These are phyloP conservation scores for Armadillidium nasatum DNA, from an alignment of 1,140 invertebrate genomes.

Conservation along the genomic window DNA sequence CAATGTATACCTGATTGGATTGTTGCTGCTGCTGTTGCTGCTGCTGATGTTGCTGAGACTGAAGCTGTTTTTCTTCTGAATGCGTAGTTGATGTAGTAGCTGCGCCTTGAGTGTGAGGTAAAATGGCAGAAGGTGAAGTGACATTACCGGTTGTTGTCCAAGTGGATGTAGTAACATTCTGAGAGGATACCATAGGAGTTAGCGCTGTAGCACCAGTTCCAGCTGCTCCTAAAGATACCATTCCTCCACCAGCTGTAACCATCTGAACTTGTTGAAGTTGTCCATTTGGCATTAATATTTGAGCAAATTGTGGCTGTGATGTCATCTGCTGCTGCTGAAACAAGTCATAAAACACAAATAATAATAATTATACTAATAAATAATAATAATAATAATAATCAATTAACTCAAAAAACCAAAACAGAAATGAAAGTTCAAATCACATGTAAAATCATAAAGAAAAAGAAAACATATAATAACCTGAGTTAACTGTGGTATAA, in stretches of 20 bases:
- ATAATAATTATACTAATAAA: too few species aligned
- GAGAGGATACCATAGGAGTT: conserved; percentile 29
- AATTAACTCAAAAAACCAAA: too few species aligned
- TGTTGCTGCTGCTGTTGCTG: conserved; percentile 37
- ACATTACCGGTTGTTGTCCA: conserved; percentile 44
- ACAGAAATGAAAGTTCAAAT: too few species aligned
- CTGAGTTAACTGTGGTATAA: conserved; percentile 4
- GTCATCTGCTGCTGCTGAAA: conserved; percentile 45
- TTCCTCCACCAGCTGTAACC: conserved; percentile 50
- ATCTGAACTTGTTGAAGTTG: conserved; percentile 82
- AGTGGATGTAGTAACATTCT: conserved; percentile 46
- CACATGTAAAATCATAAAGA: too few species aligned
- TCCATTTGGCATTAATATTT: conserved; percentile 77
- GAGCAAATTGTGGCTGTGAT: conserved; percentile 65
- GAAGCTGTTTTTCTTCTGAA: conserved; percentile 48
- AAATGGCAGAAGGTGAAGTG: conserved; percentile 45
- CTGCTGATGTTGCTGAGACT: conserved; percentile 48
- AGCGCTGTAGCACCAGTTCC: conserved; percentile 3
- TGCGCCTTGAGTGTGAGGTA: conserved; percentile 39
- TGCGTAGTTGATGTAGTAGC: conserved; percentile 29
- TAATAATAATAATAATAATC: too few species aligned
- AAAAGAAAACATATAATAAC: background rate
- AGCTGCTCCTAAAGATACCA: conserved; percentile 37
- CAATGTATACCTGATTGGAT: conserved; percentile 58
- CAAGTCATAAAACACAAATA: background rate